Evolutionary conservation across 2,888 invertebrate species (phyloP), one percentile per base, ranked within the genome.

Genomic region (Pteria penguin): DNA sequence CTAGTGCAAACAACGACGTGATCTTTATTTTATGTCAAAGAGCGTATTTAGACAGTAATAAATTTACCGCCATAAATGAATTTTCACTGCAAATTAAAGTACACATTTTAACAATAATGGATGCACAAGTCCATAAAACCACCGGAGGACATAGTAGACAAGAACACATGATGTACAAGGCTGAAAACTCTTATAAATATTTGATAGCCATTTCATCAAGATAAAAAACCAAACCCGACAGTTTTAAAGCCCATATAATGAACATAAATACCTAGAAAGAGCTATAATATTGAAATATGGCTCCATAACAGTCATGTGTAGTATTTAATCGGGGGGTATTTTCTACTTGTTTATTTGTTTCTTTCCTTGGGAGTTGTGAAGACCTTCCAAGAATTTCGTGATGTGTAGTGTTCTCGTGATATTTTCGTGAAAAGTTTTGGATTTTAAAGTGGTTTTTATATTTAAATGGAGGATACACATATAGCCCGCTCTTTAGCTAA

Each of bases 211-310:
- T 67, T 67, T 67, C 55, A 55, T 67, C 67, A 67, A 52, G 67
- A 67, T 67, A 67, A 67, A 67, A 67, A 67, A 67, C 67, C 36
- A 54, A 52, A 67, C 27, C 45, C 67, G 67, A 67, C 67, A 67
- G 67, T 22, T 67, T 67, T 67, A 36, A 67, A 36, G 67, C 36
- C 52, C 67, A 55, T 36, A 67, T 52, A 67, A 67, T 67, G 54
- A 45, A 45, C 45, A 67, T 36, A 52, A 67, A 45, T 54, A 27
- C 27, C 29, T 54, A 67, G 29, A 54, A 67, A 54, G 65, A 54
- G 29, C 67, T 32, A 26, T 67, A 52, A 67, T 52, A 54, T 45
- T 67, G 67, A 67, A 67, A 36, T 67, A 67, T 67, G 55, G 67
- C 67, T n/a, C 8, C 45, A 45, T 45, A 45, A 45, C 18, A 45